Evolutionary conservation across 2,113 vertebrate species (phyloP), one percentile per base, ranked within the genome.

Genomic region (Eptesicus fuscus): DNA sequence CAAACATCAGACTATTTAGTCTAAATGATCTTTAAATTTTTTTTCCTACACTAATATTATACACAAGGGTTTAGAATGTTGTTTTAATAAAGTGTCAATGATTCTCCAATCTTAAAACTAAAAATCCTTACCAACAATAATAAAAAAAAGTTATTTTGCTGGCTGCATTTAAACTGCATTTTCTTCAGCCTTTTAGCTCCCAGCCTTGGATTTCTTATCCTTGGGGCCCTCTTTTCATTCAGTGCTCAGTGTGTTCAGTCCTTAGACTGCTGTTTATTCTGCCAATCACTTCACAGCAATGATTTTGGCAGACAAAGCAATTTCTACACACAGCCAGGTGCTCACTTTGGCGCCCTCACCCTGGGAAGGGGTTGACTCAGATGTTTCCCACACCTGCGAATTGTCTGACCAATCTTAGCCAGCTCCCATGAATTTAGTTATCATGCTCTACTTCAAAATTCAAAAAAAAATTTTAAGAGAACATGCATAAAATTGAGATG

Each of bases 311-410:
- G 96, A 97, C 96, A 90, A 93, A 98, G 91, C 67, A 10, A 93
- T 28, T 96, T 87, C 92, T 61, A 5, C 74, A 67, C 88, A 92
- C 90, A 97, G 32, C 85, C 97, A 98, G 97, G 97, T 98, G 97
- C 96, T 95, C 37, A 4, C 67, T 78, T 91, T 98, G 96, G 96
- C 92, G 0, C 47, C 78, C 65, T 97, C 53, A 35, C 59, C 78
- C 70, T 87, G 87, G 77, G 85, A 71, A 97, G 51, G 83, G 69
- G 89, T 97, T 97, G 94, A 97, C 82, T 98, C 96, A 97, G 97
- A 98, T 98, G 96, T 97, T 98, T 91, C 73, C 88, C 93, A 94
- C 98, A 98, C 98, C 98, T 98, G 98, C 93, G 87, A 98, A 93
- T 59, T 96, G 83, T 77, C 67, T 92, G 67, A 83, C 95, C 87